A percentile compares a stretch with the other conserved stretches of the same genome.
phyloP scores from a whole-genome alignment of 2,113 vertebrate species.

The Pholis gunnellus region DNA sequence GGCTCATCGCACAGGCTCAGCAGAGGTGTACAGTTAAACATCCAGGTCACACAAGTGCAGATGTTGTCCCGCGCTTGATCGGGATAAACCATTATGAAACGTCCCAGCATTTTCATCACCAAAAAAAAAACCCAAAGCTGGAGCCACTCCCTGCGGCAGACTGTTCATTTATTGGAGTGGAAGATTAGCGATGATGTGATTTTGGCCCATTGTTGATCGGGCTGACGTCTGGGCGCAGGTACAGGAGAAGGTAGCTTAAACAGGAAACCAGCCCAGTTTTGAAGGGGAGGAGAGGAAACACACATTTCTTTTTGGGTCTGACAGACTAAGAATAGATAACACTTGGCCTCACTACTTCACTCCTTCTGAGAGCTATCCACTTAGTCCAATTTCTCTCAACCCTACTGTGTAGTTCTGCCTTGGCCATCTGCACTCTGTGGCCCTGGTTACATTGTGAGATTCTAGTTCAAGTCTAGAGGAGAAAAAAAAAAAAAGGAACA shows the following conservation, averaged over 20 bases:
- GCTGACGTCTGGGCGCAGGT: conserved; percentile 45
- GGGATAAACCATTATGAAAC: conserved; percentile 41
- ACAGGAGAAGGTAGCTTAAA: conserved; percentile 43
- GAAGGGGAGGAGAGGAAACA: conserved; percentile 42
- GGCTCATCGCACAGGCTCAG: conserved; percentile 43
- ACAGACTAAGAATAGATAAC: conserved; percentile 70
- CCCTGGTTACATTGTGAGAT: conserved; percentile 3
- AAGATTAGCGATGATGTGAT: conserved; percentile 50
- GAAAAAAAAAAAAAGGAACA: conserved; percentile 30
- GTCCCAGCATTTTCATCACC: not conserved
- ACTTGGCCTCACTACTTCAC: conserved; percentile 50
- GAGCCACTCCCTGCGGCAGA: not conserved
- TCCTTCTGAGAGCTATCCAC: conserved; percentile 47
- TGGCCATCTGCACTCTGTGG: conserved; percentile 32
- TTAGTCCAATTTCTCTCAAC: conserved; percentile 30
- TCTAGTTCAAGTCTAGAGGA: conserved; percentile 14
- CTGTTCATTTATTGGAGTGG: conserved; percentile 51
- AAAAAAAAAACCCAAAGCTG: conserved; percentile 23
- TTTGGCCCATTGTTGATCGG: conserved; percentile 30
- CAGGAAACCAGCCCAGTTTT: conserved; percentile 73
- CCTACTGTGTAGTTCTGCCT: conserved; percentile 16
- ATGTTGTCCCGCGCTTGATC: conserved; percentile 31
- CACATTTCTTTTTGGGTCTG: conserved; percentile 52
- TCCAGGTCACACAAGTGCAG: conserved; percentile 34
- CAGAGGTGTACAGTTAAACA: conserved; percentile 15